Evolutionary conservation across 2,888 invertebrate genomes (phyloP), one percentile per base, ranked within the genome.

Genomic region (Pterostichus madidus): DNA sequence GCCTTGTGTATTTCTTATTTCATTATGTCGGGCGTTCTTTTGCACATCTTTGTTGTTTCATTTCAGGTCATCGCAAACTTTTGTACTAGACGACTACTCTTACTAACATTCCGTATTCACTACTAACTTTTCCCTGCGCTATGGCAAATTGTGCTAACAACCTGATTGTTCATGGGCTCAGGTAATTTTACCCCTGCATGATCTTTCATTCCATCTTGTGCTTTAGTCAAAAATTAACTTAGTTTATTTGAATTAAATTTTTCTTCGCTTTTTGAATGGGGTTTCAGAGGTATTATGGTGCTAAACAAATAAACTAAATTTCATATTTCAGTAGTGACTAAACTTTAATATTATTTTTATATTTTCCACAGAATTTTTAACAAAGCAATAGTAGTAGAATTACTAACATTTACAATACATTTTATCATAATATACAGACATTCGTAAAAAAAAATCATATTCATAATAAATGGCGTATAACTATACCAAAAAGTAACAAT

Each of bases 51-150:
- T 88, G 91, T 89, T 91, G 90, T 91, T 90, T 87, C 90, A 90
- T 92, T 93, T 90, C 92, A 93, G 93, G 92, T 91, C 92, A 92
- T 91, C 92, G 92, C 90, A 91, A 92, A 89, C 92, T 92, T 88
- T 91, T 92, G 88, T 93, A 92, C 91, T 93, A 92, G 91, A 91
- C 89, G 85, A 85, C 84, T 76, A 49, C 17, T 81, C 61, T 85
- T 80, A 84, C 79, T 81, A 85, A 85, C 80, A 83, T 77, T 83
- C 85, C 59, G 17, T 77, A 13, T 75, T 83, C 64, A 52, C 5
- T 79, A 83, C 83, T 83, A 83, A 83, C 59, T 56, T 77, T 71
- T 73, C 80, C 80, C 35, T n/a, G 13, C 24, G 49, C 53, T 75
- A 17, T 73, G 73, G 17, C 68, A 56, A 32, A 13, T 35, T 31